Conservation (phyloP, 2,797 vertebrate species). For the Thunnus albacares region DNA sequence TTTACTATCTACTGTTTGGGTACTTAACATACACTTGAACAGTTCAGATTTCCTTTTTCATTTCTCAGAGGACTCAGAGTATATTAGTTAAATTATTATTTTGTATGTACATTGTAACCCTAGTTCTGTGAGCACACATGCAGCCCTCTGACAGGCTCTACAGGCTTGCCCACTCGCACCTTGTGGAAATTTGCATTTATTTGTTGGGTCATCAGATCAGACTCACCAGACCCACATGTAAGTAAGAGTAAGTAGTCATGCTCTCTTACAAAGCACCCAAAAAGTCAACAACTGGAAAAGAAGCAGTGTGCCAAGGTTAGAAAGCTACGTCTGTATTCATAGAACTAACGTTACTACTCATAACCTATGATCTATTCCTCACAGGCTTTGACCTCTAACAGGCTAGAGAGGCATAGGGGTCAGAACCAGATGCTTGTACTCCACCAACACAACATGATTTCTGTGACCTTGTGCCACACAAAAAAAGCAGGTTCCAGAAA, state of each 20-base stretch:
- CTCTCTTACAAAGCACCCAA: slow-evolving; percentile 22
- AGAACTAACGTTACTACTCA: slow-evolving; percentile 53
- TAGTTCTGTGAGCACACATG: slow-evolving; percentile 1
- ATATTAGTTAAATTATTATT: slow-evolving; percentile 42
- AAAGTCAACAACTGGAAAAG: slow-evolving; percentile 41
- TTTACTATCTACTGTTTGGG: slow-evolving; percentile 39
- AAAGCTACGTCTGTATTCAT: slow-evolving; percentile 27
- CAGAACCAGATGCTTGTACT: slow-evolving; percentile 37
- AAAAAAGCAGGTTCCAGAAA: slow-evolving; percentile 38
- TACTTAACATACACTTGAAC: slow-evolving; percentile 29
- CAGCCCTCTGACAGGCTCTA: slow-evolving; percentile 20
- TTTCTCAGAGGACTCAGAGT: slow-evolving; percentile 38
- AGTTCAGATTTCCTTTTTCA: slow-evolving; percentile 19
- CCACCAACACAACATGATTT: slow-evolving; percentile 22
- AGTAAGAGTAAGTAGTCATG: slow-evolving; percentile 12
- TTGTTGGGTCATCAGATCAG: slow-evolving; percentile 43
- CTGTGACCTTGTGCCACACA: slow-evolving; percentile 22
- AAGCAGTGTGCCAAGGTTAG: slow-evolving; percentile 20
- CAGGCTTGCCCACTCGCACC: slow-evolving; percentile 8
- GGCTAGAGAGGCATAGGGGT: slow-evolving; percentile 36
- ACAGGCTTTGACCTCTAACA: slow-evolving; percentile 47
- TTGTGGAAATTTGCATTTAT: slow-evolving; percentile 34
- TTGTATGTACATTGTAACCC: background rate
- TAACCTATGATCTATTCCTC: slow-evolving; percentile 45
- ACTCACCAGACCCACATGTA: background rate